Base-by-base conservation (phyloP, 2,113 vertebrate species). In the Burhinus bistriatus region DNA sequence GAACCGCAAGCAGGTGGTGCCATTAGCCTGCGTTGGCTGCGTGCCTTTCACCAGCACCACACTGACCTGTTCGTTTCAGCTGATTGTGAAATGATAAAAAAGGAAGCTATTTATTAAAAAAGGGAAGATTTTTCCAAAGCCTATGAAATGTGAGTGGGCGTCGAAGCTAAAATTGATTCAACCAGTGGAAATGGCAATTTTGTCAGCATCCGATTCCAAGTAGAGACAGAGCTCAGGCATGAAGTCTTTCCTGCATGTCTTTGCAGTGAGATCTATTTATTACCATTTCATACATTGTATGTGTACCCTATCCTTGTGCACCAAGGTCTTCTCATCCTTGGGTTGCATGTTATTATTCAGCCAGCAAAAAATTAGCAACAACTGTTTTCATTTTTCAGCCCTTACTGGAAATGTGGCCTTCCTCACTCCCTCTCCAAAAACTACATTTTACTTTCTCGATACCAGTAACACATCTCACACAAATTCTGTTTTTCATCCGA, bases 1-100 rank as follows among this genome's bases (percentile, higher is more conserved):
- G 38, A 75, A 13, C 40, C 7, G 8, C 93, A 92, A 75, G 90
- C 92, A 93, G 94, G 72, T 72, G 95, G 69, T 97, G 96, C 89
- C 86, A 59, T 55, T 22, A 30, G 80, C 77, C 40, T 0, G 0
- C 40, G 15, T 5, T n/a, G 65, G 51, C 83, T 81, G 27, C 4
- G 1, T 29, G 52, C 40, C 57, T 91, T 11, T 26, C 40, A 5
- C 68, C 80, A 83, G 71, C 87, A 61, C 12, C 75, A 36, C 58
- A 5, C 75, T 1, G 45, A 42, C 61, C 85, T 47, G 4, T 9
- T 17, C 7, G 3, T 38, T 51, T 16, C 51, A 42, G 47, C 55
- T 69, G 55, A 5, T 5, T 27, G 27, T 12, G 70, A 84, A 68
- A 81, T 15, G 16, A 66, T 17, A 47, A 29, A 58, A 75, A 30